These are phyloP conservation scores for Drosophila rubida DNA, from an alignment of 2,888 invertebrate species.

Conservation along the genomic window DNA sequence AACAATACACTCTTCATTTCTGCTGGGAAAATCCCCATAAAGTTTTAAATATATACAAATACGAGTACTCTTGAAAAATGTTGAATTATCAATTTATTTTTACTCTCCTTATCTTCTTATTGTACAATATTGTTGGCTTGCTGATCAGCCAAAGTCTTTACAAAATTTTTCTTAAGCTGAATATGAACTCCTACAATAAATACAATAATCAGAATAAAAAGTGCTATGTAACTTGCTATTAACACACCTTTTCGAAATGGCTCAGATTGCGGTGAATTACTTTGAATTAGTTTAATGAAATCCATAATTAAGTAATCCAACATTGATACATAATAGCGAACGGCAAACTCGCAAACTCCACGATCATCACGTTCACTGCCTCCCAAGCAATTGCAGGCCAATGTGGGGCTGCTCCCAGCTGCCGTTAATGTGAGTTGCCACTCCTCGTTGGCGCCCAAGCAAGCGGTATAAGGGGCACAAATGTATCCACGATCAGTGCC, in stretches of 20 bases:
- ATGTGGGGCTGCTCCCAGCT: neutral
- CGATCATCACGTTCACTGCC: neutral
- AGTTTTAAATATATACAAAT: no score
- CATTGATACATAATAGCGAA: neutral
- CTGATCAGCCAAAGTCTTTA: neutral
- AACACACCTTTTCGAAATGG: neutral
- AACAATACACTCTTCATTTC: neutral
- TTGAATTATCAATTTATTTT: neutral
- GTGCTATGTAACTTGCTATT: neutral
- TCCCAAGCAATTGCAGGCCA: neutral
- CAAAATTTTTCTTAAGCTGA: neutral
- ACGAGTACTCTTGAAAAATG: no score
- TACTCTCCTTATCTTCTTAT: neutral
- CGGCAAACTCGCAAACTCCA: neutral
- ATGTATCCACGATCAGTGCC: neutral
- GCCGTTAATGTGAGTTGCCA: neutral
- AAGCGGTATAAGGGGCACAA: neutral
- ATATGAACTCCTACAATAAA: constrained; percentile 1
- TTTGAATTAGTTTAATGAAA: neutral
- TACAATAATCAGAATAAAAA: constrained; percentile 1
- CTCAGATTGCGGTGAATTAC: neutral
- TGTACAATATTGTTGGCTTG: neutral
- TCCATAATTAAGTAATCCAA: neutral
- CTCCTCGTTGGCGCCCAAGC: neutral
- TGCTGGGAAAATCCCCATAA: no score